Percentiles rank a stretch among this genome's conserved stretches.
Conservation (phyloP, 2,797 vertebrate species). For the Pseudochirops corinnae region DNA sequence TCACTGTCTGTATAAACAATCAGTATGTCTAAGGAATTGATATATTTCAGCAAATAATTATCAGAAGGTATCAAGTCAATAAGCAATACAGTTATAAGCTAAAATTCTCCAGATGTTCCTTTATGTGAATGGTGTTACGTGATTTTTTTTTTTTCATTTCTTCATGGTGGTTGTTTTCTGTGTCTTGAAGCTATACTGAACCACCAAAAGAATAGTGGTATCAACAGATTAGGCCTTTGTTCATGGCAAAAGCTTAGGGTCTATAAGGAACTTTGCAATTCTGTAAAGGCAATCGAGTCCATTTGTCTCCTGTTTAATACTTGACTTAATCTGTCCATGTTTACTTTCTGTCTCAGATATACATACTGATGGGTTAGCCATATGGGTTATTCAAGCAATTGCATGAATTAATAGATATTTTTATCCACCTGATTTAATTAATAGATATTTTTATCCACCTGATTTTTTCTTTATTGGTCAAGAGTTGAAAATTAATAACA, state of each 20-base stretch:
- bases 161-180: background rate
- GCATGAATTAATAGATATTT: background rate
- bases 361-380: background rate
- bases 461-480: background rate
- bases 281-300: background rate
- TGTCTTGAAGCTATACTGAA: background rate
- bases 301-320: background rate
- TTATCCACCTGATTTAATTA: background rate
- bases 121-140: background rate
- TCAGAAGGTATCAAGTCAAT: background rate
- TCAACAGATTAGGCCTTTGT: background rate
- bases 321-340: background rate
- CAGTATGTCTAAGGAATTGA: background rate
- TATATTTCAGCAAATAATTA: background rate
- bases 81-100: background rate
- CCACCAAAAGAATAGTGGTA: background rate
- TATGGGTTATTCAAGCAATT: background rate
- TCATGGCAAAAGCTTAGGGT: background rate
- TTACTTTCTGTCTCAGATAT: background rate
- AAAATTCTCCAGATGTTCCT: background rate
- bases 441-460: background rate
- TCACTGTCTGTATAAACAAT: background rate
- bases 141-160: background rate
- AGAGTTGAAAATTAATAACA: background rate
- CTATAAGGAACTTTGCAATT: background rate